Conservation (phyloP, 2,113 vertebrate genomes). For the Hippocampus zosterae region DNA sequence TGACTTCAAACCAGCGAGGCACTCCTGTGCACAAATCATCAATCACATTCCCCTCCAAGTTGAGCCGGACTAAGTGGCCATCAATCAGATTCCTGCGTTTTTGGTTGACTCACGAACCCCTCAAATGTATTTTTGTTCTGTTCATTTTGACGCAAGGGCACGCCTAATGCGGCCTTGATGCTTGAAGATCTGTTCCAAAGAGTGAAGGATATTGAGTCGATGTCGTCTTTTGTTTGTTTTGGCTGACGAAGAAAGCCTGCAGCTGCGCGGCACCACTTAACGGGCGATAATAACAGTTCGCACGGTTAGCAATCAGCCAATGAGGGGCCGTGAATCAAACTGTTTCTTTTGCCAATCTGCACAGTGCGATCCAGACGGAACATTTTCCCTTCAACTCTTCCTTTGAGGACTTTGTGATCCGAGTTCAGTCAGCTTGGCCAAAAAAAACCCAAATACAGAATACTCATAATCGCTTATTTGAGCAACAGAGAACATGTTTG, state of each 20-base stretch:
- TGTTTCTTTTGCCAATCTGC: conserved; percentile 26
- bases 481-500: conserved; percentile 40
- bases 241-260: conserved; percentile 8
- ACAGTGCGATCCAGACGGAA: conserved; percentile 32
- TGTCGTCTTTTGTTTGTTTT: not conserved
- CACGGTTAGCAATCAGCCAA: conserved; percentile 27
- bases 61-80: conserved; percentile 18
- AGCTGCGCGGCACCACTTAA: conserved; percentile 14
- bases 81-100: conserved; percentile 8
- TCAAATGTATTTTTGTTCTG: not conserved
- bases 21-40: conserved; percentile 26
- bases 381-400: conserved; percentile 13
- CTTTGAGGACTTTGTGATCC: conserved; percentile 23
- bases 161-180: conserved; percentile 2
- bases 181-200: conserved; percentile 9
- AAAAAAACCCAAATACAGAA: not conserved
- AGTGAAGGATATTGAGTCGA: conserved; percentile 7
- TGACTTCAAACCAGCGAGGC: not conserved
- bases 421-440: conserved; percentile 13
- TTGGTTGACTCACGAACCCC: conserved; percentile 12
- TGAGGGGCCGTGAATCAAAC: conserved; percentile 21
- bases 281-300: conserved; percentile 29
- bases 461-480: conserved; percentile 20
- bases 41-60: conserved; percentile 28
- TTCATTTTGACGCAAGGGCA: conserved; percentile 1